Evolutionary conservation across 2,888 invertebrate species (phyloP).

Genomic region (Agrenia bidenticulata): DNA sequence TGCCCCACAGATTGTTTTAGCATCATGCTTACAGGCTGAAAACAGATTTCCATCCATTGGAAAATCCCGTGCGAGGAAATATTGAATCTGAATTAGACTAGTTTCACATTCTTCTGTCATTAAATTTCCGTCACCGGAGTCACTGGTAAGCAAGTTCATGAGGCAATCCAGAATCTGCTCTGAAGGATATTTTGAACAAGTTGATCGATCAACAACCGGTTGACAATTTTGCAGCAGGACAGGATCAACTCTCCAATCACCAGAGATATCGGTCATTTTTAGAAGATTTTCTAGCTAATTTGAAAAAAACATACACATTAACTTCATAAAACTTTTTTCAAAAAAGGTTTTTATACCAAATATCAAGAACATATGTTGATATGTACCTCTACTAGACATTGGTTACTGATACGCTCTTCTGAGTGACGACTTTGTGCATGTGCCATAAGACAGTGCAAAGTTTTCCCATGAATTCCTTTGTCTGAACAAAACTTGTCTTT

Average conservation of each 20-base stretch:
- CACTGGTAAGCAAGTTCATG: constrained; percentile 85
- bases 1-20: constrained; percentile 76
- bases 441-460: constrained; percentile 94
- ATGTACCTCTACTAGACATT: constrained; percentile 68
- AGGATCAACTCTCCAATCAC: constrained; percentile 94
- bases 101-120: constrained; percentile 90
- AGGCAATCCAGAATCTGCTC: constrained; percentile 80
- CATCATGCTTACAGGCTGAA: constrained; percentile 83
- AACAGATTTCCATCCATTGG: constrained; percentile 87
- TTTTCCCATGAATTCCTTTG: constrained; percentile 78
- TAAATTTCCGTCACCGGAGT: constrained; percentile 56
- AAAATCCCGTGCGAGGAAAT: constrained; percentile 93
- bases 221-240: constrained; percentile 82
- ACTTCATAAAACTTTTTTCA: not conserved
- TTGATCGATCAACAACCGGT: constrained; percentile 69
- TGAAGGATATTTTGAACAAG: constrained; percentile 38
- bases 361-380: not conserved
- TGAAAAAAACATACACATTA: not conserved
- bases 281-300: constrained; percentile 69
- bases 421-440: constrained; percentile 70
- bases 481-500: constrained; percentile 73
- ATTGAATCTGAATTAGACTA: constrained; percentile 91
- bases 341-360: no score
- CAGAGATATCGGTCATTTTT: constrained; percentile 86
- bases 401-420: constrained; percentile 67